These are phyloP conservation scores for Maniola hyperantus DNA, from an alignment of 2,888 invertebrate genomes.

Conservation along the genomic window DNA sequence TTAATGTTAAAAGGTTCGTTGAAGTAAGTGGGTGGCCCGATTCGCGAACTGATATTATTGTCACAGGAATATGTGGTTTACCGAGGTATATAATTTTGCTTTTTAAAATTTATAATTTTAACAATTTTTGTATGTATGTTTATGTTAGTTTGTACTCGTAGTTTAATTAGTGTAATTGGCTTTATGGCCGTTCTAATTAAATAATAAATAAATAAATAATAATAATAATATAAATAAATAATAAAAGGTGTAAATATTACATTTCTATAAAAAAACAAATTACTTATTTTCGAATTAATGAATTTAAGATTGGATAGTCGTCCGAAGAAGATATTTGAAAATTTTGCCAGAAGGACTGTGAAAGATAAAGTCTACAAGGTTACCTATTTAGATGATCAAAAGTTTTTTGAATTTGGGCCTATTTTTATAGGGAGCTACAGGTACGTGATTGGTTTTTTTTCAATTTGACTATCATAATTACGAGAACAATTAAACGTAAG, in stretches of 20 bases:
- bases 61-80: conserved; percentile 68
- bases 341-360: conserved; percentile 65
- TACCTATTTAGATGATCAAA: conserved; percentile 70
- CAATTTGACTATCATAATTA: background rate
- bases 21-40: conserved; percentile 77
- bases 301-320: conserved; percentile 66
- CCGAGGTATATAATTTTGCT: conserved; percentile 74
- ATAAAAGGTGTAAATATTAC: background rate
- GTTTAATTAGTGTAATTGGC: too few relatives aligned
- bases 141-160: too few relatives aligned
- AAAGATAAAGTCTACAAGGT: conserved; percentile 68
- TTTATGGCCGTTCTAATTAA: too few relatives aligned
- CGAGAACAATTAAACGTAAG: background rate
- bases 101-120: too few relatives aligned
- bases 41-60: conserved; percentile 64
- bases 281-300: background rate
- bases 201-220: too few relatives aligned
- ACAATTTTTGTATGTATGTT: too few relatives aligned
- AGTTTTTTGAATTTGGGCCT: conserved; percentile 74
- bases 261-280: background rate
- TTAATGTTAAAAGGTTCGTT: conserved; percentile 64
- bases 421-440: conserved; percentile 68
- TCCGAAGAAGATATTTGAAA: conserved; percentile 76
- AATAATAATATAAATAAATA: too few relatives aligned
- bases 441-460: conserved; percentile 44